These are phyloP conservation scores for Rhinolophus ferrumequinum DNA, from an alignment of 2,113 vertebrate genomes.

Conservation along the genomic window DNA sequence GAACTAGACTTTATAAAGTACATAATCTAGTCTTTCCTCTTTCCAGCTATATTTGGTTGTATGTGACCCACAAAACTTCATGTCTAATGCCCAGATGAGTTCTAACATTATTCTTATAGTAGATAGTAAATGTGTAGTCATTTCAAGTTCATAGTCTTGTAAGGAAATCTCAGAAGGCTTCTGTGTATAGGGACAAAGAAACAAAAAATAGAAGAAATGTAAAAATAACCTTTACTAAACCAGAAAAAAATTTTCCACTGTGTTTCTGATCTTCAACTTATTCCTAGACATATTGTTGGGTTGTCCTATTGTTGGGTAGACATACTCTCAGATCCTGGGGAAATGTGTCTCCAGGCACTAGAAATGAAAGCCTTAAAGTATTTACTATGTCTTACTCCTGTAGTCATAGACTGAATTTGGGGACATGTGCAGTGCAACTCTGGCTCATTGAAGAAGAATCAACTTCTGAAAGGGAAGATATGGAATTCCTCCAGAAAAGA, in stretches of 20 bases:
- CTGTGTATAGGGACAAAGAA: not conserved
- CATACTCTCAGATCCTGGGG: not conserved
- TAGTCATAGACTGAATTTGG: not conserved
- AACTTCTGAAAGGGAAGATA: not conserved
- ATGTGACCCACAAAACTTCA: not conserved
- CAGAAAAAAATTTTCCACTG: not conserved
- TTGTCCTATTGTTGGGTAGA: not conserved
- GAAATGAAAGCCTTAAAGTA: not conserved
- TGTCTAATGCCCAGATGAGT: not conserved
- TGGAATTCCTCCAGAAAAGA: not conserved
- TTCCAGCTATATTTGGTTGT: not conserved
- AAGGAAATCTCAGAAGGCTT: constrained; percentile 1
- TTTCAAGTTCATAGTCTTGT: not conserved
- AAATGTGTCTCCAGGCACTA: not conserved
- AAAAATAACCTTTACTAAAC: constrained; percentile 1
- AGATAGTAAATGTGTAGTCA: not conserved
- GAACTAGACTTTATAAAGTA: not conserved
- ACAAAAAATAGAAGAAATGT: not conserved
- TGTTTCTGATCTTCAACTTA: not conserved
- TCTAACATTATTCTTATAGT: not conserved
- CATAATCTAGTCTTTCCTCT: not conserved
- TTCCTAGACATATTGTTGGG: not conserved
- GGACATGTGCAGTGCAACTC: not conserved
- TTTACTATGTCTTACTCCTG: not conserved
- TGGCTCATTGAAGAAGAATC: not conserved